These are phyloP conservation scores for Synodontis membranacea DNA, from an alignment of 2,113 vertebrate species.

Conservation along the genomic window DNA sequence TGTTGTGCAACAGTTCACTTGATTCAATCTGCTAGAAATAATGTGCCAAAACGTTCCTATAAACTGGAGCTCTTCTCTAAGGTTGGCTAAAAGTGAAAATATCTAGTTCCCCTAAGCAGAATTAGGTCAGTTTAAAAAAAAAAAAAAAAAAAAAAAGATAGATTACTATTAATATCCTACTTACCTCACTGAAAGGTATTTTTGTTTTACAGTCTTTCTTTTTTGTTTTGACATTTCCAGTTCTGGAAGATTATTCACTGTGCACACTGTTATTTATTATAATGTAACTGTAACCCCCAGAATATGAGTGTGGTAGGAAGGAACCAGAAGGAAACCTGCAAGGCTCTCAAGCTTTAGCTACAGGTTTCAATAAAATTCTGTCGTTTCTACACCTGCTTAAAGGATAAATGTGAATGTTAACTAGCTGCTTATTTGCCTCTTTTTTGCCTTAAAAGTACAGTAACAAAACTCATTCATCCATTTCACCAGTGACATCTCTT, in stretches of 20 bases:
- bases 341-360: not conserved
- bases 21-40: not conserved
- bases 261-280: not conserved
- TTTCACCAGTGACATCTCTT: not conserved
- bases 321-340: not conserved
- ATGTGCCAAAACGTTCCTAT: conserved; percentile 1
- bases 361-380: not conserved
- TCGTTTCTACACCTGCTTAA: not conserved
- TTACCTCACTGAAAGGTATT: not conserved
- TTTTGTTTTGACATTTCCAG: not conserved
- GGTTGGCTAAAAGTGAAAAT: not conserved
- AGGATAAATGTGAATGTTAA: not conserved
- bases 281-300: not conserved
- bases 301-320: not conserved
- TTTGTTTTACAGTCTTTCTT: not conserved
- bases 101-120: not conserved
- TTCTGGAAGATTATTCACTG: not conserved
- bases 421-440: not conserved
- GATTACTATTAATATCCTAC: not conserved
- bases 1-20: not conserved
- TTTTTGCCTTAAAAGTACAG: not conserved
- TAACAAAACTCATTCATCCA: not conserved
- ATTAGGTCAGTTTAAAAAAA: not conserved
- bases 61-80: not conserved
- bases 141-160: too few species aligned